Evolutionary conservation across 2,113 vertebrate species (phyloP), one percentile per base, ranked within the genome.

Genomic region (Nothobranchius furzeri): DNA sequence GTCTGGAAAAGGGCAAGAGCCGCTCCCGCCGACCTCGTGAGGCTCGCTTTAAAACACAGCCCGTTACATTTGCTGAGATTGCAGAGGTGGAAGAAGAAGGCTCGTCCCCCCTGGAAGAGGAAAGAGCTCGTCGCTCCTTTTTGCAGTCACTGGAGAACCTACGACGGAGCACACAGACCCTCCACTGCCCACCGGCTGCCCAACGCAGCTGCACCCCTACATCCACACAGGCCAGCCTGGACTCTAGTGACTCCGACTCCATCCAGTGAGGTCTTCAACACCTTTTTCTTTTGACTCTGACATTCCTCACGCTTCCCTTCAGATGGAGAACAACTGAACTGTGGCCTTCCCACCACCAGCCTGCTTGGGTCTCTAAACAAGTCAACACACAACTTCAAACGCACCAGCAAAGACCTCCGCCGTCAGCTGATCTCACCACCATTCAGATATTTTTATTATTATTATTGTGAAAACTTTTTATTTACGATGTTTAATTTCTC

Each of bases 51-150:
- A 98, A 98, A 88, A 98, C 97, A 14, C 97, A 99, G 89, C 97
- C 97, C 1, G 96, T 99, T 85, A 99, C 97, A 80, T 99, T 98
- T 69, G 95, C 98, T 50, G 97, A 99, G 92, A 98, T 98, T 65
- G 95, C 96, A 46, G 97, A 99, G 92, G 96, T 98, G 69, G 97
- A 98, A 64, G 97, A 99, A 73, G 97, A 99, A 70, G 97, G 96
- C 10, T 95, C 93, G 68, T 98, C 96, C 0, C 94, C 97, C 0
- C 67, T 96, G 90, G 96, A 98, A 84, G 97, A 99, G 79, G 97
- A 98, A 84, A 93, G 96, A 76, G 97, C 97, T 12, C 94, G 93
- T 17, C 95, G 95, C 30, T 99, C 96, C n/a, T 99, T 98, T 88
- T 88, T 98, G 87, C 96, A 97, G 91, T 97, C 96, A 4, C 85